These are phyloP conservation scores for Nanorana parkeri DNA, from an alignment of 2,113 vertebrate genomes.

Conservation along the genomic window DNA sequence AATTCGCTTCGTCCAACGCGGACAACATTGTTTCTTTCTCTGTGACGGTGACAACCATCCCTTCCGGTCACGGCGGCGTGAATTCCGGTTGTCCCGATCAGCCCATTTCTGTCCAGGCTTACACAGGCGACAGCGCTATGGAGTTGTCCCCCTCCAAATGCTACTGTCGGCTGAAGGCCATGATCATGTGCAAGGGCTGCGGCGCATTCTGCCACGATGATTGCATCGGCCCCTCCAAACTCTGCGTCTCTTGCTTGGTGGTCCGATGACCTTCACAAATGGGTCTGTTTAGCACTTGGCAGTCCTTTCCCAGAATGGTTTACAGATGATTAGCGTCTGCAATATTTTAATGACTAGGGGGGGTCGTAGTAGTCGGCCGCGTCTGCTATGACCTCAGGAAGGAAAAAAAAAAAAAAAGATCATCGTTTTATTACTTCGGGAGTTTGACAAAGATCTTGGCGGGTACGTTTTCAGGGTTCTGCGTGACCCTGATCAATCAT, in stretches of 20 bases:
- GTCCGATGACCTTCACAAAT: constrained; percentile 78
- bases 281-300: too few relatives aligned
- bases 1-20: constrained; percentile 72
- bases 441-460: not conserved
- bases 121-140: constrained; percentile 75
- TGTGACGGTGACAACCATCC: constrained; percentile 95
- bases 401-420: not conserved
- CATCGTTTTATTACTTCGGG: not conserved
- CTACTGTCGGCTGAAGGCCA: constrained; percentile 97
- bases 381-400: not conserved
- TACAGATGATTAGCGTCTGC: not conserved
- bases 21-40: constrained; percentile 96
- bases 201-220: constrained; percentile 98
- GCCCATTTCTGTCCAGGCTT: constrained; percentile 82
- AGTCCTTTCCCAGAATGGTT: too few relatives aligned
- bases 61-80: constrained; percentile 75
- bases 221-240: constrained; percentile 96
- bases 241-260: constrained; percentile 96
- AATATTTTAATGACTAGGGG: not conserved
- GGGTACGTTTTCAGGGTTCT: constrained; percentile 24
- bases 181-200: constrained; percentile 98
- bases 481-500: constrained; percentile 74
- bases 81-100: constrained; percentile 72
- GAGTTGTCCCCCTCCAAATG: constrained; percentile 91
- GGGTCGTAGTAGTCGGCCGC: too few relatives aligned